phyloP scores from a whole-genome alignment of 2,797 vertebrate genomes.

The Gymnothorax javanicus region DNA sequence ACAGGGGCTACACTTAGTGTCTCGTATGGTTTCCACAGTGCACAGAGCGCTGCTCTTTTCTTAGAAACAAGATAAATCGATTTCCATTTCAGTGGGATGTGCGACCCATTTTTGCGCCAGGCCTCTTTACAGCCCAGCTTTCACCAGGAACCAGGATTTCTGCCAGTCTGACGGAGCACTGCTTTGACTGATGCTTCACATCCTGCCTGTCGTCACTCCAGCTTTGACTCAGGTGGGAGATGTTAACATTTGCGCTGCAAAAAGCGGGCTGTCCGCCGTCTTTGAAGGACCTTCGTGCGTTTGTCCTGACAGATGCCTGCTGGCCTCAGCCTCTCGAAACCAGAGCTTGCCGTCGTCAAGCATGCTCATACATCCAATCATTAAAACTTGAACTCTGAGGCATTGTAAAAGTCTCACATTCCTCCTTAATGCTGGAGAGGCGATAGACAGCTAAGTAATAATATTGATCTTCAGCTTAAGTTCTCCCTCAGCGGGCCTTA shows the following conservation, averaged over 20 bases:
- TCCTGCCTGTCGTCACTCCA: background rate
- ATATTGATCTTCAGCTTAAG: slow-evolving; percentile 55
- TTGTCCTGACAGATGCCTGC: slow-evolving; percentile 35
- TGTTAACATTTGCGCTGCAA: slow-evolving; percentile 10
- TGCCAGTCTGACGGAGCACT: background rate
- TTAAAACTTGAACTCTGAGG: slow-evolving; percentile 43
- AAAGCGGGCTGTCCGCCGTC: slow-evolving; percentile 18
- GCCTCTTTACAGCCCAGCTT: background rate
- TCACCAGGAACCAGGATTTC: background rate
- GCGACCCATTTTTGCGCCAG: background rate
- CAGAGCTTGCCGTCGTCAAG: slow-evolving; percentile 33
- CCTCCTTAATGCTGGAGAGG: slow-evolving; percentile 44
- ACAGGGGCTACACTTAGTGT: background rate
- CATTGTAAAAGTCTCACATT: background rate
- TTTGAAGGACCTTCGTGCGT: slow-evolving; percentile 11
- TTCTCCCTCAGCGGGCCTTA: slow-evolving; percentile 39
- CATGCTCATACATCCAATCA: slow-evolving; percentile 46
- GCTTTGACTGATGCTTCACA: background rate
- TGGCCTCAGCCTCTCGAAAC: slow-evolving; percentile 37
- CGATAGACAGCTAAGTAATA: slow-evolving; percentile 48
- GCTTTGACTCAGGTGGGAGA: slow-evolving; percentile 10
- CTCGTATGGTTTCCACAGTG: background rate
- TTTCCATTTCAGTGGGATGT: background rate
- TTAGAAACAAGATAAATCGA: background rate
- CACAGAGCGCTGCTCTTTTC: background rate